Percentiles rank a stretch among this genome's conserved stretches.
phyloP scores from a whole-genome alignment of 1,140 invertebrate species.

The Diplogasteroides magnus region DNA sequence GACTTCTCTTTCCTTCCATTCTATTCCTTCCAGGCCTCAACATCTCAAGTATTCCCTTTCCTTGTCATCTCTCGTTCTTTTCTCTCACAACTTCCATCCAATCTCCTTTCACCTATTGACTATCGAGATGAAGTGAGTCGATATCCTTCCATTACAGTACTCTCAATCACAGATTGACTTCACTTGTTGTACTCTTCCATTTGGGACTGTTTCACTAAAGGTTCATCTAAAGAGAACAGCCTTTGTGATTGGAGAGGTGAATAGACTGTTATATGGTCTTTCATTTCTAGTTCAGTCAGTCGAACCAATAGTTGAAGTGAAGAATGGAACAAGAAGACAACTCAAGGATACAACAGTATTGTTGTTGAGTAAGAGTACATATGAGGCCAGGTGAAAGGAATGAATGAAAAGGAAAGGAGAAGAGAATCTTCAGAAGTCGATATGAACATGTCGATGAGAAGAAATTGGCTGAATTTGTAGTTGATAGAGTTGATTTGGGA shows the following conservation, averaged over 20 bases:
- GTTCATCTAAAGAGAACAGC: constrained; percentile 41
- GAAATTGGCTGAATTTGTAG: constrained; percentile 43
- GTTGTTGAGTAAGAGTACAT: constrained; percentile 44
- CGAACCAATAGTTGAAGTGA: constrained; percentile 19
- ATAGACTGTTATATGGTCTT: constrained; percentile 4
- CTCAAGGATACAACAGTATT: constrained; percentile 45
- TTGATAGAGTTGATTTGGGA: constrained; percentile 37
- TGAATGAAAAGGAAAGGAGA: neutral
- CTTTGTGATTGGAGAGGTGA: constrained; percentile 45
- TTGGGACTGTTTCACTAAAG: constrained; percentile 42
- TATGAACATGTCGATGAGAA: constrained; percentile 51
- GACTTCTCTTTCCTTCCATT: neutral
- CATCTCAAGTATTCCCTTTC: constrained; percentile 44
- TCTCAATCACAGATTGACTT: constrained; percentile 40
- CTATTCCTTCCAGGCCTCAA: constrained; percentile 34
- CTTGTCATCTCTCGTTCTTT: constrained; percentile 45
- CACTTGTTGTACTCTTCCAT: constrained; percentile 50
- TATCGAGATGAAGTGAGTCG: constrained; percentile 39
- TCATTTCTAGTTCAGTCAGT: constrained; percentile 22
- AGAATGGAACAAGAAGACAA: constrained; percentile 45
- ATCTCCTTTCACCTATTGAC: constrained; percentile 42
- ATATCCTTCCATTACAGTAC: neutral
- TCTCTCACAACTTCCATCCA: constrained; percentile 46
- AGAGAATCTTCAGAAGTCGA: constrained; percentile 1
- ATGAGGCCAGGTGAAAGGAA: constrained; percentile 45